Evolutionary conservation across 2,797 vertebrate genomes (phyloP), one percentile per base, ranked within the genome.

Genomic region (Cyprinodon diabolis): DNA sequence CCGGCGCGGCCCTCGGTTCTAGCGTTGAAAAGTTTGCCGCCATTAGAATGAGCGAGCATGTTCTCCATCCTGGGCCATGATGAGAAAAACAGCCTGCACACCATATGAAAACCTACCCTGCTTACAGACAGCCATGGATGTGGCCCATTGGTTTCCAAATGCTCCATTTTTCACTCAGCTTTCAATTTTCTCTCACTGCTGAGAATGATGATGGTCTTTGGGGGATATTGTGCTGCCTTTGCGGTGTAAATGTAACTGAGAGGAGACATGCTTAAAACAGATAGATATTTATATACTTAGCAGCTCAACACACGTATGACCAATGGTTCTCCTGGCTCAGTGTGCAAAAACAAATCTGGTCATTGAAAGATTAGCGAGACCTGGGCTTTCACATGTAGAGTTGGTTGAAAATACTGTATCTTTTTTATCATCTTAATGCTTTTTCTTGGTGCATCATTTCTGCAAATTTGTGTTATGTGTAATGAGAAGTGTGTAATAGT

Each of bases 51-150:
- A 90, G 81, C 71, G 81, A 92, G 79, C 88, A 80, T 92, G 89
- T 90, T 90, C 87, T 89, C 81, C 77, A 72, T 83, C 75, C 74
- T 71, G 55, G 62, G 63, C 37, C 79, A 12, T 88, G 84, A 92
- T 91, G 90, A 93, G 86, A 74, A 92, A 89, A 89, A 57, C 92
- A 92, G 90, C 82, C 72, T 75, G 49, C 43, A 77, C 71, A 37
- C 62, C 79, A 57, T 80, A 71, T 86, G 80, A 86, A 84, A 62
- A 82, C 70, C 72, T 66, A 73, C 75, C 78, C 77, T 78, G 62
- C 75, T 69, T 66, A 66, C 63, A 63, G 81, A 86, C 74, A 48
- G 74, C 77, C 56, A 4, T 79, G 86, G 82, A 89, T 88, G 77
- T 68, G 90, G 76, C 84, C 79, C 79, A 77, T 69, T 70, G 81